These are phyloP conservation scores for Hyppa rectilinea DNA, from an alignment of 2,888 invertebrate genomes.

Conservation along the genomic window DNA sequence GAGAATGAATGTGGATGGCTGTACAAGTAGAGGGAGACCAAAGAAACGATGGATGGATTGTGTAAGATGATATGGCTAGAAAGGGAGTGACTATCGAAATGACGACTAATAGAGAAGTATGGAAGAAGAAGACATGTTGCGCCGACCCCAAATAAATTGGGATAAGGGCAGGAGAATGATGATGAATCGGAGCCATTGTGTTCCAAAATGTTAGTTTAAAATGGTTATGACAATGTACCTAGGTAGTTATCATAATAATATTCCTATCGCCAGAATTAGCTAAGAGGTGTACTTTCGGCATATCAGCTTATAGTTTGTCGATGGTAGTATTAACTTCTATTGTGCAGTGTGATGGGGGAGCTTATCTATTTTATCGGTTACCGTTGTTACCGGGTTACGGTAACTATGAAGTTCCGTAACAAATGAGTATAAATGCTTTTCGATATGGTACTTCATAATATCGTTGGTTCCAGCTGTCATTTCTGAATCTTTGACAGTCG, in stretches of 20 bases:
- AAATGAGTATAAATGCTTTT: neutral
- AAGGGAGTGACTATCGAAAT: too few relatives aligned
- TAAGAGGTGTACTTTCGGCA: neutral
- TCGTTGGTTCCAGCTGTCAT: too few relatives aligned
- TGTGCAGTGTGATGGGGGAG: neutral
- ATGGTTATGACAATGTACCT: neutral
- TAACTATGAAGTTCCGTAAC: constrained; percentile 2
- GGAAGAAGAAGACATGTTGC: too few relatives aligned
- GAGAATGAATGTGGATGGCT: too few relatives aligned
- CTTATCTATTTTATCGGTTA: constrained; percentile 15
- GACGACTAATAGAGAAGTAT: too few relatives aligned
- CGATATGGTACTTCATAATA: too few relatives aligned
- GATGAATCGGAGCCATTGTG: neutral
- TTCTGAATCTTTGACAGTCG: too few relatives aligned
- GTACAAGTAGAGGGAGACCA: too few relatives aligned
- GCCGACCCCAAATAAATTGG: too few relatives aligned
- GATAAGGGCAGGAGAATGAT: too few relatives aligned
- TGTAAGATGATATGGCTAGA: too few relatives aligned
- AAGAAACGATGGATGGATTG: too few relatives aligned
- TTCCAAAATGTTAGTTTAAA: neutral
- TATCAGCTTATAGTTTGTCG: neutral
- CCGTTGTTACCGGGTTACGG: neutral
- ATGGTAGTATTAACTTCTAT: constrained; percentile 1
- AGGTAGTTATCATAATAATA: neutral
- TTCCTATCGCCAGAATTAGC: neutral